Evolutionary conservation across 2,888 invertebrate genomes (phyloP), one percentile per base, ranked within the genome.

Genomic region (Exephanes ischioxanthus): DNA sequence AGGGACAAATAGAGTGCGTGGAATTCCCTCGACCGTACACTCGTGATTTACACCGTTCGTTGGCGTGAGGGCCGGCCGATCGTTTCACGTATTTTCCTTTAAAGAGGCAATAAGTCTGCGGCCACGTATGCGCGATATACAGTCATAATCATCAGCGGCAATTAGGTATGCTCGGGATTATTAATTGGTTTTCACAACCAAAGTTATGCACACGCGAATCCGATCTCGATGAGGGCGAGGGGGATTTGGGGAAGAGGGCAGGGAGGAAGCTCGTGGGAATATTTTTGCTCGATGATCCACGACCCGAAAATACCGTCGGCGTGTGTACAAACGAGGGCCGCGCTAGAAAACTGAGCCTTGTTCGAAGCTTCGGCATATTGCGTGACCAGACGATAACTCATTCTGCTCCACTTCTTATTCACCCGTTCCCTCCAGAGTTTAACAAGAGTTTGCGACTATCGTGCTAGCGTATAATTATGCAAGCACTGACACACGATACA

Each of bases 161-260:
- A 92, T 92, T 91, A 92, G 88, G 87, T 72, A 85, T 81, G 75
- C 82, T 72, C 75, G 86, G 83, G 86, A 88, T 90, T 90, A 92
- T 92, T 92, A 92, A 92, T 91, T 90, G 92, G 88, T 63, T 33
- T 63, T 85, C 86, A 81, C 33, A n/a, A 63, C 78, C 84, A 82
- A 88, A 89, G 89, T 87, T 88, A 90, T 87, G 88, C 87, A 83
- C 90, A 89, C 89, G 91, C 89, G 85, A 89, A 90, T 90, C 88
- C 83, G 72, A 58, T 76, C 80, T 30, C 16, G 53, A 76, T 41
- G 55, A 48, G 19, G n/a, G 53, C 14, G 76, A 63, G 73, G 33
- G 45, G 66, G 19, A 55, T 68, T 16, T 33, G 58, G 51, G 58
- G 58, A 58, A 14, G n/a, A 67, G 16, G 22, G 41, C 30, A 14